A percentile compares a stretch with the other conserved stretches of the same genome.
These are phyloP conservation scores for Deroplatys truncata DNA, from an alignment of 2,888 invertebrate genomes.

Conservation along the genomic window DNA sequence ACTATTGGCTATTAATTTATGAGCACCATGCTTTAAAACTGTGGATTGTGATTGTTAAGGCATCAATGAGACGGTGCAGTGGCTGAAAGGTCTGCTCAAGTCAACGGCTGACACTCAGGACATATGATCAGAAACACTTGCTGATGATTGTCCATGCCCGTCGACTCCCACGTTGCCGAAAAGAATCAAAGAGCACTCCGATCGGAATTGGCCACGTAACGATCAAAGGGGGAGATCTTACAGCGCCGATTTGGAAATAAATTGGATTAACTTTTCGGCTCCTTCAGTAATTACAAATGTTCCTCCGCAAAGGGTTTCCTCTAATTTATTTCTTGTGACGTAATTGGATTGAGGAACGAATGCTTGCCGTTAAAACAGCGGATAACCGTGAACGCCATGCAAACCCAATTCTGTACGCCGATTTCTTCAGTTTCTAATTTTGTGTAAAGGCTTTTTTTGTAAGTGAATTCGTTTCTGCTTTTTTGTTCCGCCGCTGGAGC, in stretches of 20 bases:
- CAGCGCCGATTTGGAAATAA: neutral
- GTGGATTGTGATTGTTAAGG: no score
- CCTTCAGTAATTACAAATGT: neutral
- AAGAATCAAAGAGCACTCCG: no score
- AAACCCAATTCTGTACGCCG: neutral
- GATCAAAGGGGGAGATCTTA: neutral
- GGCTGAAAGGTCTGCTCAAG: no score
- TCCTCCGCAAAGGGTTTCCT: neutral
- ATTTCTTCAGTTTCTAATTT: neutral
- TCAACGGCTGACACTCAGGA: no score
- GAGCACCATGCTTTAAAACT: no score
- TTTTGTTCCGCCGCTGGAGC: neutral
- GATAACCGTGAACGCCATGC: neutral
- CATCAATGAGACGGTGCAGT: no score
- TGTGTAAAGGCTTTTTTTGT: neutral
- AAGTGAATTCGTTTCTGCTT: neutral
- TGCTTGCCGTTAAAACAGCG: neutral
- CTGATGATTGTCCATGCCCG: no score
- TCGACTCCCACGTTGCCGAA: neutral
- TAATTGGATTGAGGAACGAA: neutral
- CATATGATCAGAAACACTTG: no score
- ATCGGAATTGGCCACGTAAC: no score
- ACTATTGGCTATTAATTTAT: no score
- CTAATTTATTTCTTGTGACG: neutral
- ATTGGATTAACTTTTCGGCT: neutral